A percentile compares a stretch with the other conserved stretches of the same genome.
Evolutionary conservation across 2,113 vertebrate genomes (phyloP).

Genomic region (Delphinus delphis): DNA sequence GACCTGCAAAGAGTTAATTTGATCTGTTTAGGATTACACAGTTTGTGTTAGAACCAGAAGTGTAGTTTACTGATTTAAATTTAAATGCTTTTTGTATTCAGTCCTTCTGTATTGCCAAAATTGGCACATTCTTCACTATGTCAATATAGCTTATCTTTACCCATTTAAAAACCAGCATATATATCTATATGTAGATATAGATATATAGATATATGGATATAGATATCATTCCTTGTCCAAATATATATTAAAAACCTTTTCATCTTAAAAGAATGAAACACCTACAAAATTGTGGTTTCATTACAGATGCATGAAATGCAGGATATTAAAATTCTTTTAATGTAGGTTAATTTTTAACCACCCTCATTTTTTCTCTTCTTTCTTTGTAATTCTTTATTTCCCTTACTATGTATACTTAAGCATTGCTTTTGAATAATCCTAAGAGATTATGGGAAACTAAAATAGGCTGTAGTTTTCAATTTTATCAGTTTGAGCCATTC

Average conservation of each 20-base stretch:
- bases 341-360: background rate
- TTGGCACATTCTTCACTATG: background rate
- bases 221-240: background rate
- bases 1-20: background rate
- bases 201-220: background rate
- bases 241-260: background rate
- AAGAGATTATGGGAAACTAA: conserved; percentile 21
- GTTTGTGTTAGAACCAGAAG: background rate
- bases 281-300: background rate
- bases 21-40: background rate
- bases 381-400: background rate
- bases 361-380: background rate
- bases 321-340: background rate
- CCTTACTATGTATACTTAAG: background rate
- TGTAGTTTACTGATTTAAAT: background rate
- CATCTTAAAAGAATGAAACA: background rate
- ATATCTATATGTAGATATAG: background rate
- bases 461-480: conserved; percentile 32
- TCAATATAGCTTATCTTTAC: background rate
- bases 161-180: background rate
- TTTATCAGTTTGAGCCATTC: conserved; percentile 47
- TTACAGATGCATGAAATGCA: background rate
- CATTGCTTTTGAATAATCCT: background rate
- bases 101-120: background rate
- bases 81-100: background rate